Percentiles rank a stretch among this genome's conserved stretches.
These are phyloP conservation scores for Baronia brevicornis DNA, from an alignment of 2,888 invertebrate species.

Conservation along the genomic window DNA sequence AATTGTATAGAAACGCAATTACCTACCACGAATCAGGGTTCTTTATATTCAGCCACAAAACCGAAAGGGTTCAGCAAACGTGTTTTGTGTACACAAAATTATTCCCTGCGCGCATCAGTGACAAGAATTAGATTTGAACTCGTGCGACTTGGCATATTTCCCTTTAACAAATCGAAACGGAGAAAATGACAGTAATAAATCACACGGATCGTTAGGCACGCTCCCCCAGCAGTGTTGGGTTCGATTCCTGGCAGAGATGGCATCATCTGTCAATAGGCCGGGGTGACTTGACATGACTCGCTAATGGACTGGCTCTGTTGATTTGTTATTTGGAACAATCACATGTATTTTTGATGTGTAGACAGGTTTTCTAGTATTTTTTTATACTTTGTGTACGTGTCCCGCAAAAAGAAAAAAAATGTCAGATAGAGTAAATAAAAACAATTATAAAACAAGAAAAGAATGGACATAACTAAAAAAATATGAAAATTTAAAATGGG, in stretches of 20 bases:
- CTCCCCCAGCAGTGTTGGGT: slow-evolving; percentile 58
- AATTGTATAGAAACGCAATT: slow-evolving; percentile 55
- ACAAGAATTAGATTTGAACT: slow-evolving; percentile 21
- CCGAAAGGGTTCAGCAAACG: slow-evolving; percentile 21
- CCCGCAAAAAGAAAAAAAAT: too few relatives aligned
- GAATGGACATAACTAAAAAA: too few relatives aligned
- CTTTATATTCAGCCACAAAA: slow-evolving; percentile 23
- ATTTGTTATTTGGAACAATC: slow-evolving; percentile 44
- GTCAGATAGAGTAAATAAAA: too few relatives aligned
- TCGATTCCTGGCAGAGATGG: slow-evolving; percentile 73
- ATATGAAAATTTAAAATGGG: too few relatives aligned
- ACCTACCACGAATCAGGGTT: slow-evolving; percentile 41
- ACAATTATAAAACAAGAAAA: too few relatives aligned
- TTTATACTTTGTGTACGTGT: background rate
- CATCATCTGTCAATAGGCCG: slow-evolving; percentile 71
- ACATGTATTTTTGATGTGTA: slow-evolving; percentile 25
- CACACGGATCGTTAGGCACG: slow-evolving; percentile 72
- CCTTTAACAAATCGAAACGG: slow-evolving; percentile 22
- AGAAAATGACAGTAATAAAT: slow-evolving; percentile 72
- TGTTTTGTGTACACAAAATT: slow-evolving; percentile 1
- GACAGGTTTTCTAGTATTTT: slow-evolving; percentile 18
- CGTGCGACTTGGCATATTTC: slow-evolving; percentile 33
- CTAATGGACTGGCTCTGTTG: slow-evolving; percentile 68
- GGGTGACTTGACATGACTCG: slow-evolving; percentile 68
- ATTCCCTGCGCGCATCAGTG: slow-evolving; percentile 12